Evolutionary conservation across 2,113 vertebrate genomes (phyloP).

Genomic region (Embiotoca jacksoni): DNA sequence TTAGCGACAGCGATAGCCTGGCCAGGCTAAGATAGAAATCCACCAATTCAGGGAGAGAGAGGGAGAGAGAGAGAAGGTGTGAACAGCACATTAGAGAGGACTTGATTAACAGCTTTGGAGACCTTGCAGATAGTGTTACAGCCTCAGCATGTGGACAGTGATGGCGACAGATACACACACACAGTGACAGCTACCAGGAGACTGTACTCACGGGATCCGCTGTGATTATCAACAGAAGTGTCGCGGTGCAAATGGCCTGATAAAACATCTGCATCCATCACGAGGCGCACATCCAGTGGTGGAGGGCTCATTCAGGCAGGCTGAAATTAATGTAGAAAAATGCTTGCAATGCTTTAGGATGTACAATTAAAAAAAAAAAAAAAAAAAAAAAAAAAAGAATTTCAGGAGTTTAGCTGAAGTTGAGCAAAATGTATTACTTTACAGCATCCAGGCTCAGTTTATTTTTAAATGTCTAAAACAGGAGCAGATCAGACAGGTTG

Average conservation of each 20-base stretch:
- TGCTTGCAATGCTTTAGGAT: too few relatives aligned
- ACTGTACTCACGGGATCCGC: conserved; percentile 39
- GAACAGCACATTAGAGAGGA: conserved; percentile 78
- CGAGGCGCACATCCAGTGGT: background rate
- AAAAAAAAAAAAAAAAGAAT: too few relatives aligned
- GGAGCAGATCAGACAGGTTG: too few relatives aligned
- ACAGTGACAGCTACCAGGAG: conserved; percentile 54
- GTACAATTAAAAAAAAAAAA: too few relatives aligned
- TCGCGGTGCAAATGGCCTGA: conserved; percentile 40
- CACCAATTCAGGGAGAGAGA: conserved; percentile 61
- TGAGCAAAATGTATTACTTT: too few relatives aligned
- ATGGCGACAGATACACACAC: conserved; percentile 47
- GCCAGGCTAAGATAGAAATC: conserved; percentile 74
- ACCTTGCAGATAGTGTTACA: conserved; percentile 68
- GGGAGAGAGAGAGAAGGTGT: conserved; percentile 72
- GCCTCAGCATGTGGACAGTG: conserved; percentile 61
- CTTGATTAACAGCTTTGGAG: conserved; percentile 74
- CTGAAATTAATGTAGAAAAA: too few relatives aligned
- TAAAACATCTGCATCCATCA: conserved; percentile 59
- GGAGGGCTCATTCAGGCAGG: too few relatives aligned
- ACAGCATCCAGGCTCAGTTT: too few relatives aligned
- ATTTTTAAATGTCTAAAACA: too few relatives aligned
- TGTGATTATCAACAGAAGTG: conserved; percentile 52
- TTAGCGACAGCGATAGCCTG: conserved; percentile 82
- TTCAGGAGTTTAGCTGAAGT: too few relatives aligned